Evolutionary conservation across 2,113 vertebrate genomes (phyloP).

Genomic region (Gavialis gangeticus): DNA sequence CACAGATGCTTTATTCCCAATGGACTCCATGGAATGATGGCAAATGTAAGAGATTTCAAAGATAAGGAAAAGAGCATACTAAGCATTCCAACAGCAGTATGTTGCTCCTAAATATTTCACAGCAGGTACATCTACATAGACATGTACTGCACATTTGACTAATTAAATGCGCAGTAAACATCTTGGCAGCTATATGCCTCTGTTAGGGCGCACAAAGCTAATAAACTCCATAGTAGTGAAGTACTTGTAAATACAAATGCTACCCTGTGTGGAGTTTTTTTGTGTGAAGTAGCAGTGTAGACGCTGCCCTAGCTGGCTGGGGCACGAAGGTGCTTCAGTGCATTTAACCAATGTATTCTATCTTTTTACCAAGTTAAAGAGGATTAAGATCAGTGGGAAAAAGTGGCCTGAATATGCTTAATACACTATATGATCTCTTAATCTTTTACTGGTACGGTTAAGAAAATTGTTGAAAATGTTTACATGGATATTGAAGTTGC

Average conservation of each 20-base stretch:
- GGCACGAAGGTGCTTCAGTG: too few relatives aligned
- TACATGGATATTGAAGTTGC: not conserved
- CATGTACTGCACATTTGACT: too few relatives aligned
- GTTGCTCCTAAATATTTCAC: not conserved
- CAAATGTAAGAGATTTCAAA: not conserved
- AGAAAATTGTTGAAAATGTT: not conserved
- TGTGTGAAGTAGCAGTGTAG: too few relatives aligned
- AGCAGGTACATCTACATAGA: not conserved
- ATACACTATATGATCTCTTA: not conserved
- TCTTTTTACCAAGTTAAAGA: not conserved
- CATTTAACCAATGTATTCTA: not conserved
- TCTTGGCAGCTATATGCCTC: too few relatives aligned
- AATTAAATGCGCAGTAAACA: too few relatives aligned
- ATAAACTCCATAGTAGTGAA: too few relatives aligned
- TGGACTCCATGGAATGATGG: not conserved
- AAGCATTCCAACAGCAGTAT: not conserved
- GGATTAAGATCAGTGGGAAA: not conserved
- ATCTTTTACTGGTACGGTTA: not conserved
- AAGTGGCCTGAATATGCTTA: not conserved
- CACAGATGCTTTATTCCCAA: not conserved
- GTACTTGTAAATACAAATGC: too few relatives aligned
- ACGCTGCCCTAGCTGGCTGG: too few relatives aligned
- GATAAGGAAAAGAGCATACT: not conserved
- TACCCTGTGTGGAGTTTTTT: too few relatives aligned
- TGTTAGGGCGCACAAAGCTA: too few relatives aligned